Evolutionary conservation across 1,140 invertebrate species (phyloP), one percentile per base, ranked within the genome.

Genomic region (Formica selysi): DNA sequence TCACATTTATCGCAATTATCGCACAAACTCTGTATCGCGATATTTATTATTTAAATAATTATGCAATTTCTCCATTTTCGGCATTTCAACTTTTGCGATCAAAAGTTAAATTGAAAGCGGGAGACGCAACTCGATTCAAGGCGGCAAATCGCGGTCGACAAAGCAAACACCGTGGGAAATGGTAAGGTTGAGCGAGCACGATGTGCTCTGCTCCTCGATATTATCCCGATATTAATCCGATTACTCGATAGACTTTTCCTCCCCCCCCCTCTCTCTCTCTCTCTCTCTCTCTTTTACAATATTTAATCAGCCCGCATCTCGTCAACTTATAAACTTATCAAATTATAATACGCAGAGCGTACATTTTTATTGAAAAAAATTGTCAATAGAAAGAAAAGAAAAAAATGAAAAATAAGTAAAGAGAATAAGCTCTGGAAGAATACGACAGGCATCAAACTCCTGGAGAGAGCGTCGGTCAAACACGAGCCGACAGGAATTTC

Each of bases 91-190:
- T 13, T 38, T 57, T n/a, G 51, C 65, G 6, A 26, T 29, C n/a
- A 57, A 41, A 57, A 80, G 41, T 70, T 54, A 57, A 80, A 19
- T 67, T 32, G 13, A 26, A 54, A 16, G 16, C 22, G 32, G 26
- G 62, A 54, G 54, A 57, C n/a, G 88, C 32, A 32, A 85, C 85
- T 79, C 76, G 62, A 87, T 70, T 83, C 54, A 54, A 78, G 16
- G 26, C 48, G 62, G 78, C 78, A 80, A 57, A 89, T 86, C 85
- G 85, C 87, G 81, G 88, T 92, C 92, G 92, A 94, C 92, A 93
- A 94, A 93, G 93, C 92, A 92, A 93, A 93, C 89, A 94, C 90
- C 92, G 93, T 94, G 93, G 93, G 93, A 94, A 94, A 93, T 91
- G 73, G 90, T 88, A 94, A 92, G 91, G 89, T 89, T 89, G 91